These are phyloP conservation scores for Anthopleura sola DNA, from an alignment of 64 coral and sea anemone genomes.

Conservation along the genomic window DNA sequence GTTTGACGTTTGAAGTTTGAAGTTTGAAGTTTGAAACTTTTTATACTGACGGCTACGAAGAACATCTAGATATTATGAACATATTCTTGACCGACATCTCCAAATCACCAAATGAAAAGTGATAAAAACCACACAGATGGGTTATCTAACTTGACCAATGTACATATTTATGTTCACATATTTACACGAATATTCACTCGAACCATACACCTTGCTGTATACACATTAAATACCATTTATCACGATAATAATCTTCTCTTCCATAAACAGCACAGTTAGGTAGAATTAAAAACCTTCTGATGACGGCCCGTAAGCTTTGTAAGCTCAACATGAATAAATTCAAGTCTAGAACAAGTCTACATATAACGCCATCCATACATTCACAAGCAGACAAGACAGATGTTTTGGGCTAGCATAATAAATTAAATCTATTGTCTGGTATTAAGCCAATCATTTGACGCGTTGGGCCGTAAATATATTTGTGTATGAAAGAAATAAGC, in stretches of 20 bases:
- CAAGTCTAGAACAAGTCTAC: not conserved
- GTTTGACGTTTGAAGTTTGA: too few relatives aligned
- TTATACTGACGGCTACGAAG: not conserved
- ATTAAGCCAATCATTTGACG: not conserved
- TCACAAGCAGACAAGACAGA: not conserved
- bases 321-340: conserved; percentile 10
- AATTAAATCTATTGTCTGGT: not conserved
- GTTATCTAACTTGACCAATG: not conserved
- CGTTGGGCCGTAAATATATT: not conserved
- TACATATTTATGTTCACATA: not conserved
- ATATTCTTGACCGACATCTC: not conserved
- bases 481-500: not conserved
- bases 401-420: not conserved
- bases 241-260: not conserved
- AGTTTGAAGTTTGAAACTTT: too few relatives aligned
- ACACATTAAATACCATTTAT: not conserved
- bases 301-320: not conserved
- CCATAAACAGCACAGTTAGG: not conserved
- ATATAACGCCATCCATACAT: not conserved
- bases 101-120: not conserved
- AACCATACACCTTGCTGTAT: not conserved
- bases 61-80: not conserved
- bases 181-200: not conserved
- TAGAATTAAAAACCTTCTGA: not conserved
- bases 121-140: not conserved